Base-by-base conservation (phyloP, 2,888 invertebrate species). In the Platycheirus albimanus region DNA sequence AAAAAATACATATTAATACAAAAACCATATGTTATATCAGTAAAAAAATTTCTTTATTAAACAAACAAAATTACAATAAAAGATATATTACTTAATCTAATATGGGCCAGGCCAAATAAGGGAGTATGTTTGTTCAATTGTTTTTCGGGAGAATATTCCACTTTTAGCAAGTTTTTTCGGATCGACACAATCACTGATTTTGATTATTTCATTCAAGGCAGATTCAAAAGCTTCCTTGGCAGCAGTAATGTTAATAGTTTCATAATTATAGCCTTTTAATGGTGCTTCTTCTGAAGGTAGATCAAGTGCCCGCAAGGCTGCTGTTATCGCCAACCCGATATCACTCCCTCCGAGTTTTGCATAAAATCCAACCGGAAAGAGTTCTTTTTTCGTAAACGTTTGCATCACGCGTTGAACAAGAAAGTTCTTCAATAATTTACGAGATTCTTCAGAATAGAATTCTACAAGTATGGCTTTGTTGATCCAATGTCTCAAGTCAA, bases 141-240 rank as follows among this genome's bases (percentile, higher is more conserved):
- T 54, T 3, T 11, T 54, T 36, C 20, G 54, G 1, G 54, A 36
- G 2, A 36, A 54, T 19, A 54, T 20, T 20, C 54, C 54, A 1
- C 5, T n/a, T n/a, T 54, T 36, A 20, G 19, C 2, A 4, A 54
- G 20, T 54, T 38, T 54, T 20, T 54, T 36, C 2, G 54, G 54
- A 54, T 54, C 54, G 3, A 36, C n/a, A 36, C 54, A 54, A 54
- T 54, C 36, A n/a, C 36, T 8, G 0, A 54, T 54, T 20, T 54
- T 36, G n/a, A 54, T 54, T n/a, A 54, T 20, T 36, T 54, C 36
- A 20, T 19, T 19, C 0, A 54, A 36, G 1, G 54, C 54, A 20
- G 0, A 3, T 4, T 24, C 24, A 6, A 24, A 24, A 4, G 3
- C 6, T 24, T 24, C 6, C 24, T 24, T 24, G 24, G 24, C 24